These are phyloP conservation scores for Mallotus villosus DNA, from an alignment of 2,797 vertebrate species.

Conservation along the genomic window DNA sequence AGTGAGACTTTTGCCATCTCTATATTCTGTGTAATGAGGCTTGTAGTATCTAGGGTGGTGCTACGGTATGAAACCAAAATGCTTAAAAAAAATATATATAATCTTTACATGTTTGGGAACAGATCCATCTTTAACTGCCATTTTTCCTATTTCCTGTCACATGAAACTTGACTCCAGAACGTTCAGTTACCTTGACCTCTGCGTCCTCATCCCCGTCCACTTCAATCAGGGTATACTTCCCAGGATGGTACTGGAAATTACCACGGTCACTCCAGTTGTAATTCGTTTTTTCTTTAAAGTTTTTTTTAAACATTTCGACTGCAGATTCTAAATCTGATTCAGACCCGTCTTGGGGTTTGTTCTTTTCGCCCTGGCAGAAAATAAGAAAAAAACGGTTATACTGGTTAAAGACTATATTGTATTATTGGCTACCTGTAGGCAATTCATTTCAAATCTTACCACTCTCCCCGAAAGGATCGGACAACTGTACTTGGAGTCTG, in stretches of 20 bases:
- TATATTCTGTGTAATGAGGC: no score
- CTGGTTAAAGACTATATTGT: no score
- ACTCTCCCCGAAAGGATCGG: conserved; percentile 92
- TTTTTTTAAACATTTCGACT: conserved; percentile 89
- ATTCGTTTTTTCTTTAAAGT: conserved; percentile 92
- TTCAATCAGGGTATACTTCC: conserved; percentile 91
- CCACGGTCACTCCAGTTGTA: conserved; percentile 82
- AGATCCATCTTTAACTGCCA: background rate
- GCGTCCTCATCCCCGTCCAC: conserved; percentile 77
- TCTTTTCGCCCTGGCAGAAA: conserved; percentile 83
- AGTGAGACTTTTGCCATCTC: no score
- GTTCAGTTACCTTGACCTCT: conserved; percentile 69
- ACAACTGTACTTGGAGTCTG: conserved; percentile 44
- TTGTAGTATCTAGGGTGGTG: no score
- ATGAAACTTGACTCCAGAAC: no score
- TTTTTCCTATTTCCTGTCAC: background rate
- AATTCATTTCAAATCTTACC: conserved; percentile 70
- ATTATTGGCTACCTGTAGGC: background rate
- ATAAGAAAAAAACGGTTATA: no score
- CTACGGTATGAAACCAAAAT: no score
- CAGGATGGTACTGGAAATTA: conserved; percentile 77
- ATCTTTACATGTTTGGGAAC: no score
- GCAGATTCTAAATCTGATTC: conserved; percentile 75
- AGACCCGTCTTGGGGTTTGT: no score
- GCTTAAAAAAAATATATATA: no score